Percentiles rank a stretch among this genome's conserved stretches.
Conservation (phyloP, 1,140 invertebrate genomes). For the Phortica variegata region DNA sequence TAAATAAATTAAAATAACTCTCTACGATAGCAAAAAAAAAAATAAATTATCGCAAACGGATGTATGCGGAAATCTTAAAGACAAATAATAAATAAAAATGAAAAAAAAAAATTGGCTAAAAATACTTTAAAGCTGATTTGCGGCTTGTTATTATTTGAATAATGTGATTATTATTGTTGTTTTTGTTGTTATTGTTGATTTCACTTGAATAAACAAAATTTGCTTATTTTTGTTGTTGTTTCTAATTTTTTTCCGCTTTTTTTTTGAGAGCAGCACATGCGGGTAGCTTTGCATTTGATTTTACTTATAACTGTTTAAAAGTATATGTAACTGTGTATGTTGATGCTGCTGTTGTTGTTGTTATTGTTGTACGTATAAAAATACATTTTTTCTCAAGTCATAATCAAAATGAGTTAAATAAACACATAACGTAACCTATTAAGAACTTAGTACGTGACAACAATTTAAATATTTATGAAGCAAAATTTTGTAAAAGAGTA, state of each 20-base stretch:
- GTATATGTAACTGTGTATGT: background rate
- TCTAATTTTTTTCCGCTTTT: too few relatives aligned
- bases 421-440: slow-evolving; percentile 56
- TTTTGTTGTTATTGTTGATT: too few relatives aligned
- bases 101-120: too few relatives aligned
- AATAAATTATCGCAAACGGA: too few relatives aligned
- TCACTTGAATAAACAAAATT: background rate
- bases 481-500: slow-evolving; percentile 18
- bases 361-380: slow-evolving; percentile 33
- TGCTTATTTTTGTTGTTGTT: background rate
- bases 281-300: background rate
- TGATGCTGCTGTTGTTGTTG: slow-evolving; percentile 13
- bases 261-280: background rate
- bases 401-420: slow-evolving; percentile 55
- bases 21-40: too few relatives aligned
- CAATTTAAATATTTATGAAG: slow-evolving; percentile 55
- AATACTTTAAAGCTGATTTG: too few relatives aligned
- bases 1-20: too few relatives aligned
- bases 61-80: too few relatives aligned
- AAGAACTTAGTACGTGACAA: slow-evolving; percentile 55
- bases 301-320: background rate
- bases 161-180: too few relatives aligned
- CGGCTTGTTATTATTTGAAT: too few relatives aligned
- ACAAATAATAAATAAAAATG: too few relatives aligned
- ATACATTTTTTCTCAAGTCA: slow-evolving; percentile 42